These are phyloP conservation scores for Lasioglossum malachurum DNA, from an alignment of 2,888 invertebrate genomes.

Conservation along the genomic window DNA sequence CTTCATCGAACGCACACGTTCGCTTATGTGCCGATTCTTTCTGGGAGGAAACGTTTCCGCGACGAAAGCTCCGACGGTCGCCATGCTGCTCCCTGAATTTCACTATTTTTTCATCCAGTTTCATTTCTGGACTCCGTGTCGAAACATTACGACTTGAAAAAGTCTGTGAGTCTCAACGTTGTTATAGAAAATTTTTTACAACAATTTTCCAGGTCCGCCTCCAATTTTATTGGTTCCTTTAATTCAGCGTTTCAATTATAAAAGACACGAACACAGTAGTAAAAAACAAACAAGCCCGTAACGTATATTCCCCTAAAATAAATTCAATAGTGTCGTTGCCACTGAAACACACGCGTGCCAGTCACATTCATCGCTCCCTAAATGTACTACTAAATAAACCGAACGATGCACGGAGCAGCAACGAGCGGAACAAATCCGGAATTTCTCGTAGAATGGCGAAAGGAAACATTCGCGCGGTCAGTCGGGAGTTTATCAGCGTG, in stretches of 20 bases:
- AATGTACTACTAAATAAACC: neutral
- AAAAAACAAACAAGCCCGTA: no score
- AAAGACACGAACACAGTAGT: no score
- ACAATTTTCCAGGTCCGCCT: no score
- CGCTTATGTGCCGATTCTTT: neutral
- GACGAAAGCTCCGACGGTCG: neutral
- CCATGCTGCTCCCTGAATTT: neutral
- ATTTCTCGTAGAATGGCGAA: neutral
- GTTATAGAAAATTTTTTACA: no score
- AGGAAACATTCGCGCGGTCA: neutral
- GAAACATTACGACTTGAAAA: no score
- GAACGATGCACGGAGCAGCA: neutral
- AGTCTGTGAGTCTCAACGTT: no score
- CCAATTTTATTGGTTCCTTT: neutral
- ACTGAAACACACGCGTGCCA: no score
- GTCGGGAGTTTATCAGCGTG: neutral
- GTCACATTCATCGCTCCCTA: neutral
- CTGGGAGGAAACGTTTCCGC: neutral
- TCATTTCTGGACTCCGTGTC: no score
- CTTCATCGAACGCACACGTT: slow-evolving; percentile 22
- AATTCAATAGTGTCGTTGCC: neutral
- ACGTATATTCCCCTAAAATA: neutral
- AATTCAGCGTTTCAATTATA: neutral
- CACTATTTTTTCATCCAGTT: no score
- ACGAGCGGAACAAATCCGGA: neutral